Evolutionary conservation across 2,888 invertebrate genomes (phyloP).

Genomic region (Agriotes lineatus): DNA sequence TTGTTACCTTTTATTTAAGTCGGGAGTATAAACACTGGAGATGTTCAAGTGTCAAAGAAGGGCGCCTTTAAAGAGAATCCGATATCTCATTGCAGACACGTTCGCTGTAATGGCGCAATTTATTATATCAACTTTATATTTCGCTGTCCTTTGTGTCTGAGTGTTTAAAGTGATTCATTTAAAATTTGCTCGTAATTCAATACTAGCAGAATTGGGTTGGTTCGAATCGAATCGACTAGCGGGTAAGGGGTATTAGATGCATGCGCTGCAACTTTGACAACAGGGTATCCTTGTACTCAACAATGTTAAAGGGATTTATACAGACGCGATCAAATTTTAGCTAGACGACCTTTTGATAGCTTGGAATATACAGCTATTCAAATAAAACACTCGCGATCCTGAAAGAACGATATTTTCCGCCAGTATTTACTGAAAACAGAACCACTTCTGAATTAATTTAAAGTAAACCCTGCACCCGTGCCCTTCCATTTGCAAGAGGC

Average conservation of each 20-base stretch:
- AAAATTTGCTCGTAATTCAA: slow-evolving; percentile 8
- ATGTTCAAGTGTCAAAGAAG: slow-evolving; percentile 43
- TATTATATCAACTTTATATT: slow-evolving; percentile 39
- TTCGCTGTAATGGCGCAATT: slow-evolving; percentile 39
- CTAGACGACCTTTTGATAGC: too few species aligned
- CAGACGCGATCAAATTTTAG: too few species aligned
- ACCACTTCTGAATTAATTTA: background rate
- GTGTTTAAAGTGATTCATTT: slow-evolving; percentile 12
- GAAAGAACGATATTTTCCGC: too few species aligned
- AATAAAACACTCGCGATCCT: too few species aligned
- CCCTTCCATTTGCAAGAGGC: background rate
- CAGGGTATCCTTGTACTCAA: too few species aligned
- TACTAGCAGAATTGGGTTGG: background rate
- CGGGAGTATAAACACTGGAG: slow-evolving; percentile 29
- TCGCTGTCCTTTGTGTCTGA: slow-evolving; percentile 26
- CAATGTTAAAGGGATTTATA: too few species aligned
- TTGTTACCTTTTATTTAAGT: slow-evolving; percentile 41
- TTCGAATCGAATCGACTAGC: background rate
- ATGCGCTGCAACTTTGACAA: background rate
- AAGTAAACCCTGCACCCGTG: background rate
- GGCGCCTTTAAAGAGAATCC: slow-evolving; percentile 38
- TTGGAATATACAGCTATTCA: too few species aligned
- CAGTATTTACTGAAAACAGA: too few species aligned
- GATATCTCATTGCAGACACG: slow-evolving; percentile 42
- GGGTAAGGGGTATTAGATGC: background rate